Conservation (phyloP, 2,888 invertebrate species). For the Sinohyriopsis cumingii region DNA sequence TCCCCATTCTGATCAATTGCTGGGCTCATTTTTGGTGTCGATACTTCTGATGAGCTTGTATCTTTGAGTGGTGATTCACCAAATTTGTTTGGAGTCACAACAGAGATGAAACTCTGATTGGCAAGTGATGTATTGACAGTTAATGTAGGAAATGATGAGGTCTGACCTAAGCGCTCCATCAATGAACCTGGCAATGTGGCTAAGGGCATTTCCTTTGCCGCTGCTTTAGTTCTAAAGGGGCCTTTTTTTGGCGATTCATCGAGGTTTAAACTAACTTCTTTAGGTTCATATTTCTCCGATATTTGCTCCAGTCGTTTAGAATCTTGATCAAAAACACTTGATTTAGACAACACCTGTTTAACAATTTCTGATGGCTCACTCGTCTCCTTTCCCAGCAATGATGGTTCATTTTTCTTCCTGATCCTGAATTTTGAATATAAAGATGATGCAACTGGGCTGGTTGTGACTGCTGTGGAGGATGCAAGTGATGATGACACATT, state of each 20-base stretch:
- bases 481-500: conserved; percentile 34
- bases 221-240: conserved; percentile 47
- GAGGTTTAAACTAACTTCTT: conserved; percentile 43
- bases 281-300: conserved; percentile 84
- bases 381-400: conserved; percentile 64
- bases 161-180: conserved; percentile 44
- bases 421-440: conserved; percentile 68
- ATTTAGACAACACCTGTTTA: conserved; percentile 90
- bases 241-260: conserved; percentile 31
- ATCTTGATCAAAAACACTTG: conserved; percentile 95
- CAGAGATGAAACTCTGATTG: conserved; percentile 7
- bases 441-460: conserved; percentile 35
- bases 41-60: conserved; percentile 8
- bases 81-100: conserved; percentile 2
- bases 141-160: conserved; percentile 46
- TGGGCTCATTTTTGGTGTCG: conserved; percentile 18
- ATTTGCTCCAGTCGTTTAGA: conserved; percentile 88
- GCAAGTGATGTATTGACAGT: conserved; percentile 41
- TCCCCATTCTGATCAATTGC: background rate
- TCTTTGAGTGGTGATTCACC: conserved; percentile 9
- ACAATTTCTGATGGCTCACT: conserved; percentile 95
- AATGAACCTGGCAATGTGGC: conserved; percentile 48
- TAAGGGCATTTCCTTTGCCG: conserved; percentile 40
- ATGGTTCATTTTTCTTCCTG: conserved; percentile 63
- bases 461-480: conserved; percentile 27